phyloP scores from a whole-genome alignment of 2,888 invertebrate genomes.

The Cremastinae sp. region DNA sequence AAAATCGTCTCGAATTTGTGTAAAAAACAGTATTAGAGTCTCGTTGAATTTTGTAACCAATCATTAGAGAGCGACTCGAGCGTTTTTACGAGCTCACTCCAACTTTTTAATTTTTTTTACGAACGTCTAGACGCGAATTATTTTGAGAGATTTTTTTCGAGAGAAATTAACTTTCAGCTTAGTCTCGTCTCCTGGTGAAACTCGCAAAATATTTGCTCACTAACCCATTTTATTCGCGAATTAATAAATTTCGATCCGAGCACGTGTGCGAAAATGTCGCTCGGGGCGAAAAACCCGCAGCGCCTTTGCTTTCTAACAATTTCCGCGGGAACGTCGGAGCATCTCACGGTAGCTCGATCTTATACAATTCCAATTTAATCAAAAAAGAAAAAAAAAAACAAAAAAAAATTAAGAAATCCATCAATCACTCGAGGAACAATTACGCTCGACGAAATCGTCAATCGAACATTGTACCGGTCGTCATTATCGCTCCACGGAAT shows the following conservation, averaged over 20 bases:
- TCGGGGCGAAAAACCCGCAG: conserved; percentile 1
- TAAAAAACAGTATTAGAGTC: background rate
- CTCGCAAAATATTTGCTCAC: no score
- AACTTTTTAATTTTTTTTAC: background rate
- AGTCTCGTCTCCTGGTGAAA: no score
- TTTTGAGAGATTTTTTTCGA: no score
- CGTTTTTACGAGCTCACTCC: conserved; percentile 2
- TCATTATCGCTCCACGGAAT: background rate
- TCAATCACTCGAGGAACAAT: background rate
- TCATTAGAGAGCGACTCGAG: conserved; percentile 5
- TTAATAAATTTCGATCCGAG: no score
- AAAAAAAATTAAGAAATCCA: conserved; percentile 4
- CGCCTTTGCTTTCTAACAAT: conserved; percentile 32
- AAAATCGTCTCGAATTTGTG: no score
- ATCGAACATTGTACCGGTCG: background rate
- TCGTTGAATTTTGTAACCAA: conserved; percentile 8
- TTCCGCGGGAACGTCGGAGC: background rate
- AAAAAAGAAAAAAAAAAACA: no score
- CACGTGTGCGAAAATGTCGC: conserved; percentile 11
- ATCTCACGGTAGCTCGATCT: background rate
- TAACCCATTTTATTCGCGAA: no score
- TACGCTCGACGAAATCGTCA: background rate
- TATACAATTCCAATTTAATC: no score
- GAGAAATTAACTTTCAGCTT: no score
- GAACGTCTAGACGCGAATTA: no score